Percentiles rank a stretch among this genome's conserved stretches.
These are phyloP conservation scores for Drymodes brunneopygia DNA, from an alignment of 2,113 vertebrate genomes.

Conservation along the genomic window DNA sequence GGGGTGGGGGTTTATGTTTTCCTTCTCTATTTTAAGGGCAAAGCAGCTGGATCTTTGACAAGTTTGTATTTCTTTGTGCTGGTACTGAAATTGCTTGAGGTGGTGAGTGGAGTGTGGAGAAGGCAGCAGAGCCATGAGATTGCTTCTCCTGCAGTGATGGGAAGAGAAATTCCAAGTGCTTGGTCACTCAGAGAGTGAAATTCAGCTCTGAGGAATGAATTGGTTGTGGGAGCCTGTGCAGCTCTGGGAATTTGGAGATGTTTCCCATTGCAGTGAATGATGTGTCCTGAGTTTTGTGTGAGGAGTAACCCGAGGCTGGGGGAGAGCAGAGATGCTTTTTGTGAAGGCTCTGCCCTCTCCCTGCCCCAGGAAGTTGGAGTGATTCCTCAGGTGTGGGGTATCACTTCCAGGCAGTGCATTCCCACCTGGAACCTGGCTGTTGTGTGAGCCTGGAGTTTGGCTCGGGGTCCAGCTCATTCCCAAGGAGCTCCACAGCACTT, in stretches of 20 bases:
- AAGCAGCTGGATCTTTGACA: background rate
- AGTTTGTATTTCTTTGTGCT: background rate
- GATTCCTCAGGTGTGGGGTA: slow-evolving; percentile 10
- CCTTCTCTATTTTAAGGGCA: background rate
- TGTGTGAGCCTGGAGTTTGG: background rate
- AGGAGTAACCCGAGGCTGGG: slow-evolving; percentile 11
- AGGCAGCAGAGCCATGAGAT: background rate
- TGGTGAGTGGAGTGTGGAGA: background rate
- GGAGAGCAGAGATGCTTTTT: background rate
- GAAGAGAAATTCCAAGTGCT: background rate
- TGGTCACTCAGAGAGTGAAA: background rate
- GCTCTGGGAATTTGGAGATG: slow-evolving; percentile 48
- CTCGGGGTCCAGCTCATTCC: background rate
- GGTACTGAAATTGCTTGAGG: background rate
- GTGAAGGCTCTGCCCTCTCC: background rate
- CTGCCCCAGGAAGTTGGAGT: background rate
- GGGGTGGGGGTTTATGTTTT: background rate
- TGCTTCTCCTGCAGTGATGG: background rate
- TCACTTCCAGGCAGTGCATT: slow-evolving; percentile 6
- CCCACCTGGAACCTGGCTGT: slow-evolving; percentile 24
- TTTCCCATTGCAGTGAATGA: slow-evolving; percentile 43
- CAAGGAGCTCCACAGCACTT: background rate
- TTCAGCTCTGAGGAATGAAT: background rate
- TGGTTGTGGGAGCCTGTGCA: background rate
- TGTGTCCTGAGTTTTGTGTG: slow-evolving; percentile 5